Evolutionary conservation across 1,140 invertebrate species (phyloP), one percentile per base, ranked within the genome.

Genomic region (Lordiphosa mommai): DNA sequence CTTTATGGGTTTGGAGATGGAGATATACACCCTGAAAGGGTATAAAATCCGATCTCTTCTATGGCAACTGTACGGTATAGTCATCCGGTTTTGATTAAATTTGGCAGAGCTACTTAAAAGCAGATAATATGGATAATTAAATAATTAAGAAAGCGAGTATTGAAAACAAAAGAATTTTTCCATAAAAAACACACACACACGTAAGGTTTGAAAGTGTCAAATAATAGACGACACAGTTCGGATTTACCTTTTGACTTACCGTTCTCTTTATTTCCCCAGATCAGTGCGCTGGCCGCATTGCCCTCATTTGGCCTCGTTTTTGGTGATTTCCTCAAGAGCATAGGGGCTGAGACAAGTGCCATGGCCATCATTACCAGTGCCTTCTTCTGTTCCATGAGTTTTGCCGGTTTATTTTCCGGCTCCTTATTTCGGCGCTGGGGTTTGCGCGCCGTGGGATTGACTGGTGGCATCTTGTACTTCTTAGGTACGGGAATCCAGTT

Each of bases 301-400:
- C 90, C 93, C 59, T 92, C 91, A 4, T 94, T 94, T 56, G 92
- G 92, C 2, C 89, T 94, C 17, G 82, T 94, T 12, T 94, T 92
- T 53, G 92, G 92, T 38, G 90, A 92, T 49, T 92, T 93, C 60
- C 91, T 94, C 10, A 74, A 90, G 34, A 89, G 89, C 6, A 88
- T 93, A 33, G 91, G 91, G 0, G 92, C 92, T 5, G 91, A 91
- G 61, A 91, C 91, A 0, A 92, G 91, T 56, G 91, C 91, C 0
- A 89, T 92, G 5, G 91, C 92, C 1, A 72, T 93, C 8, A 91
- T 92, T 0, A 92, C 91, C 37, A 91, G 91, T 4, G 89, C 92
- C 7, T 92, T 92, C 59, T 92, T 92, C 72, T 92, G 91, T 47
- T 88, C 91, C 0, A 77, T 92, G 12, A 92, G 91, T 36, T 92